Base-by-base conservation (phyloP, 2,888 invertebrate genomes). In the Dryadula phaetusa region DNA sequence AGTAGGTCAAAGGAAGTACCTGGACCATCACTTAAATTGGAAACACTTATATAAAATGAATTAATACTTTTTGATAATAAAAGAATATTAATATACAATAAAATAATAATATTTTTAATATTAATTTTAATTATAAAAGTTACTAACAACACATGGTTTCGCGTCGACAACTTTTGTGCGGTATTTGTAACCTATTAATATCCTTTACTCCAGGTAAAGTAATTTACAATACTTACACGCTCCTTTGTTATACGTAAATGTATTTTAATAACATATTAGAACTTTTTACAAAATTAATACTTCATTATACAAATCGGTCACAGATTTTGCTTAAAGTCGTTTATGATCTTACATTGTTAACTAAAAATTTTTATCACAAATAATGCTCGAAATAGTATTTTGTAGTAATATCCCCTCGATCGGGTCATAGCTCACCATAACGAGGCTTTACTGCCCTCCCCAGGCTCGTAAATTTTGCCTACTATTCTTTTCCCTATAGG, bases 401-500 rank as follows among this genome's bases (percentile, higher is more conserved):
- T 69, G 70, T 71, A 71, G 76, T 79, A 79, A 80, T 80, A 77
- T 75, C 74, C 82, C 79, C 87, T 84, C 84, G 79, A 81, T 85
- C 81, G 85, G 84, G 83, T 83, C 86, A 86, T 90, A 85, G 87
- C 83, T 90, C 89, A 90, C 82, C 76, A 79, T 90, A 92, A 91
- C 89, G 88, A 91, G 88, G 81, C 82, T 88, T 90, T 90, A 90
- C 86, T 81, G 86, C 81, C 82, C 90, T 85, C 87, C 81, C 76
- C 76, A 75, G 82, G 81, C 82, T 86, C 86, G 86, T 91, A 91
- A 91, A 90, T 92, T 86, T 83, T 83, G 78, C 83, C 77, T 85
- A 86, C 90, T 87, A 90, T 91, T 89, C 90, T 88, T 90, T 87
- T 80, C 83, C 84, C 86, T 80, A 86, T 86, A 87, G 87, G 84